Conservation (phyloP, 2,113 vertebrate species). For the Conger conger region DNA sequence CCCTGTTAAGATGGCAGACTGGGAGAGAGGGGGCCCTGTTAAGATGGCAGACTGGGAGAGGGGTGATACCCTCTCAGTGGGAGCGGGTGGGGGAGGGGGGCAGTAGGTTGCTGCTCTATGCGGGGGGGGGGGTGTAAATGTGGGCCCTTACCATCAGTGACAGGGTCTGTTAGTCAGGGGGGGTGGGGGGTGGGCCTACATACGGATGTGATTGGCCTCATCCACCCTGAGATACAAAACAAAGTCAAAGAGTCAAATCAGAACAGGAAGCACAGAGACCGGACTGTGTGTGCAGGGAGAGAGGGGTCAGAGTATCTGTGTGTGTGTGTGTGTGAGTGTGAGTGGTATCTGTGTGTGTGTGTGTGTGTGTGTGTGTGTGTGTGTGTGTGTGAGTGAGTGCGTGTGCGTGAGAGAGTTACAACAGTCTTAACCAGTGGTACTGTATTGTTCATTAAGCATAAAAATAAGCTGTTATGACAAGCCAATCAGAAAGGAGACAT, state of each 20-base stretch:
- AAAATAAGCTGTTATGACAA: too few relatives aligned
- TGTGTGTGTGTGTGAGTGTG: neutral
- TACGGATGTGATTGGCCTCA: constrained; percentile 26
- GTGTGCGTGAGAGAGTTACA: too few relatives aligned
- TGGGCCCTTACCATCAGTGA: constrained; percentile 29
- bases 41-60: too few relatives aligned
- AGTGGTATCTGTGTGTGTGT: neutral
- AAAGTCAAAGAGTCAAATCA: constrained; percentile 18
- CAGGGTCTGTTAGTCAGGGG: neutral
- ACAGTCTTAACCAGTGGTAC: too few relatives aligned
- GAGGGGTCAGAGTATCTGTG: neutral
- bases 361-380: neutral
- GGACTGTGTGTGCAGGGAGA: neutral
- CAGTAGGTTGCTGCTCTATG: neutral
- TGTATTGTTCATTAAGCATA: too few relatives aligned
- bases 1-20: too few relatives aligned
- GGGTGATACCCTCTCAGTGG: neutral
- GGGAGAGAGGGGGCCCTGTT: too few relatives aligned
- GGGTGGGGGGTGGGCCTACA: constrained; percentile 18
- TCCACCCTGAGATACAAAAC: constrained; percentile 30
- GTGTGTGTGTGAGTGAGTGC: neutral
- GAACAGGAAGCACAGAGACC: neutral
- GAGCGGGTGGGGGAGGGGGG: neutral
- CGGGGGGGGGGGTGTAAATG: neutral
- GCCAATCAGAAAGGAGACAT: too few relatives aligned